Conservation (phyloP, 2,113 vertebrate species). For the Nestor notabilis region DNA sequence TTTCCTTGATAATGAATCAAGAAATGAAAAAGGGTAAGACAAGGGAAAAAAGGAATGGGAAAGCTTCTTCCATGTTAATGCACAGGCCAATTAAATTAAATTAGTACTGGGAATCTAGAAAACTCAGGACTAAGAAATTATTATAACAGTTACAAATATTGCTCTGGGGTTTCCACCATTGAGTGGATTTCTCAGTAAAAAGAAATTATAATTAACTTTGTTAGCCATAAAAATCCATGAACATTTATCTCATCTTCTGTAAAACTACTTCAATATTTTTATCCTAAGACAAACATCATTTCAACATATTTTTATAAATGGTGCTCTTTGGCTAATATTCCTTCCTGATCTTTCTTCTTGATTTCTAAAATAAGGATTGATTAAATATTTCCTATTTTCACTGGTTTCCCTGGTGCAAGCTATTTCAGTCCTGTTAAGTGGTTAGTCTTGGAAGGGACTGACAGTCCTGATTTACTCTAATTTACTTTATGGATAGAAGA, state of each 20-base stretch:
- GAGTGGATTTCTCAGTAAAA: not conserved
- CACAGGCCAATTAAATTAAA: not conserved
- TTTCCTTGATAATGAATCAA: not conserved
- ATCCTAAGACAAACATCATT: not conserved
- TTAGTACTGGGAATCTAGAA: not conserved
- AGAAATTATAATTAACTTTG: not conserved
- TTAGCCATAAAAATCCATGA: not conserved
- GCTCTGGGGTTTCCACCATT: not conserved
- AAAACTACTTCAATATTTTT: not conserved
- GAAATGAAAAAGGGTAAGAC: not conserved
- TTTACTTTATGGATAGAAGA: not conserved
- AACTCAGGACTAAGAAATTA: not conserved
- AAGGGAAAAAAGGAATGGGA: not conserved
- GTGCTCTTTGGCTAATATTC: not conserved
- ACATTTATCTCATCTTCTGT: not conserved
- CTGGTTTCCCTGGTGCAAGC: not conserved
- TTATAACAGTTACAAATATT: not conserved
- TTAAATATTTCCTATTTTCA: constrained; percentile 48
- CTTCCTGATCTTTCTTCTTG: not conserved
- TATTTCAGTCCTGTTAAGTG: constrained; percentile 28
- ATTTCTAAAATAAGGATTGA: constrained; percentile 28
- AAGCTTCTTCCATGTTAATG: not conserved
- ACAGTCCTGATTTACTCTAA: not conserved
- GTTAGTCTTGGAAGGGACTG: constrained; percentile 21
- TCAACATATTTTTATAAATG: not conserved